Evolutionary conservation across 2,797 vertebrate species (phyloP), one percentile per base, ranked within the genome.

Genomic region (Ataeniobius toweri): DNA sequence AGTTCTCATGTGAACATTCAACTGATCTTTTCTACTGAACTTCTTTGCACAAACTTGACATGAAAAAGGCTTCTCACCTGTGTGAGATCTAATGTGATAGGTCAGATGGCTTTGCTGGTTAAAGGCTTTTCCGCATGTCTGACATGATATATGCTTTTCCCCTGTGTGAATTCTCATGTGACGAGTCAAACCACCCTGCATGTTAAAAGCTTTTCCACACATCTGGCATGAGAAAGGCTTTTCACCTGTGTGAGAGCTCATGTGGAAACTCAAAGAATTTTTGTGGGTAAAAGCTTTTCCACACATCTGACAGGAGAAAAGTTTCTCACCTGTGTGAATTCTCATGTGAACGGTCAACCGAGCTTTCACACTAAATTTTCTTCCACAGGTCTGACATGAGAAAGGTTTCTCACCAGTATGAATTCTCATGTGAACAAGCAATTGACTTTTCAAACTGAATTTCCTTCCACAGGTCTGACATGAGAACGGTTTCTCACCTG

Each of bases 401-500:
- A 41, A 67, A 24, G 39, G 63, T 44, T 67, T 67, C 39, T 67
- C 63, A 24, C 63, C 63, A 5, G 63, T 39, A 22, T 67, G 63
- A 67, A 67, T 67, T 67, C 63, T 67, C 36, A 24, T 67, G 63
- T 67, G 63, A 67, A 67, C 18, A 67, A 67, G 41, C 20, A 67
- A 67, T 13, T 67, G 63, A 6, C 63, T 67, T 67, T 67, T n/a
- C 20, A 44, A 67, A 24, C 36, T 41, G 36, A 67, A 41, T n/a
- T 41, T 67, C 10, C 39, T 41, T 41, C 39, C 63, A 67, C 63
- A 41, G 18, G 9, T 67, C 63, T 67, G 63, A 12, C 63, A 67
- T 41, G 36, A 67, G 63, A 67, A 67, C 41, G 63, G 63, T 39
- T 12, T 67, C 20, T 67, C 63, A 41, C 63, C 63, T 10, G 63